phyloP scores from a whole-genome alignment of 2,888 invertebrate genomes.

The Perizoma flavofasciatum region DNA sequence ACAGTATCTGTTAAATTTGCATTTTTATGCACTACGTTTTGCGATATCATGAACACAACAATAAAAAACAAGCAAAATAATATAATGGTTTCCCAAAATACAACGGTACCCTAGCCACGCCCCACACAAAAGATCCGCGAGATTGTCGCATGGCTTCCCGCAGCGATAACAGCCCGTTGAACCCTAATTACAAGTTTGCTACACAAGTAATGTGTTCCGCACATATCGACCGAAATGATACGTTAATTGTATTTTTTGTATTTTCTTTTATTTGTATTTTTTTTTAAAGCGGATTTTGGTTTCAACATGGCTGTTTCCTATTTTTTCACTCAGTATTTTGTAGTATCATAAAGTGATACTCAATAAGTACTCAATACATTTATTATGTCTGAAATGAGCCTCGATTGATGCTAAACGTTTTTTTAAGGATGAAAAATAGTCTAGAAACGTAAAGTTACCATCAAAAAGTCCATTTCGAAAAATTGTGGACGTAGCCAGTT shows the following conservation, averaged over 20 bases:
- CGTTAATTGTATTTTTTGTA: slow-evolving; percentile 29
- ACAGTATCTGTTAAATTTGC: too few relatives aligned
- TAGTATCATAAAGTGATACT: background rate
- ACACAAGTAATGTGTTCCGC: slow-evolving; percentile 38
- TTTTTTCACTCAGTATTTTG: background rate
- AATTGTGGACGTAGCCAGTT: too few relatives aligned
- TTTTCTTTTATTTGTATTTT: slow-evolving; percentile 28
- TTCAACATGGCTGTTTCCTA: slow-evolving; percentile 6
- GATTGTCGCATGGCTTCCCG: slow-evolving; percentile 54
- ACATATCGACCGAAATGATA: slow-evolving; percentile 36
- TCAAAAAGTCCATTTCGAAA: too few relatives aligned
- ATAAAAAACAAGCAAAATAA: too few relatives aligned
- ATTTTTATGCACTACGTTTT: too few relatives aligned
- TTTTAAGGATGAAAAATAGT: too few relatives aligned
- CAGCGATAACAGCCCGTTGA: slow-evolving; percentile 50
- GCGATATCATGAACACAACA: too few relatives aligned
- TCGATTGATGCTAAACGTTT: too few relatives aligned
- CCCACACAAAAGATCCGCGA: slow-evolving; percentile 47
- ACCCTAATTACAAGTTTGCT: slow-evolving; percentile 50
- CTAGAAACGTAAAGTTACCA: too few relatives aligned
- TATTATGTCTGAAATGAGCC: too few relatives aligned
- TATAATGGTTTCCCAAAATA: background rate
- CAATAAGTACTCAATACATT: too few relatives aligned
- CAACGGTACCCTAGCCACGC: slow-evolving; percentile 44
- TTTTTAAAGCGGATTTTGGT: slow-evolving; percentile 28